phyloP scores from a whole-genome alignment of 2,113 vertebrate species.

The Saiga tatarica region DNA sequence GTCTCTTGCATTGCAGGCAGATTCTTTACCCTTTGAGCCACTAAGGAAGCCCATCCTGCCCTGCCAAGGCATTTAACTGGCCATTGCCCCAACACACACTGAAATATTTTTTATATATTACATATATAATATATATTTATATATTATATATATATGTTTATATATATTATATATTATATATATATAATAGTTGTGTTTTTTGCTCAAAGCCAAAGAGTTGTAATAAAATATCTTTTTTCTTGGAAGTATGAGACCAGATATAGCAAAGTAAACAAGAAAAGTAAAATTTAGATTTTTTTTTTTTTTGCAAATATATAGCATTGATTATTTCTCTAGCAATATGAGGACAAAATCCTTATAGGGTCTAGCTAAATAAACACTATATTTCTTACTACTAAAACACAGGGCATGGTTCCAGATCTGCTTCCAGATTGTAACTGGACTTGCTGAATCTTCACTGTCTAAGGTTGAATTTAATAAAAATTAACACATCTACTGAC shows the following conservation, averaged over 20 bases:
- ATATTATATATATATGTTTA: too few relatives aligned
- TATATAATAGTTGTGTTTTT: background rate
- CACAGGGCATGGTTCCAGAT: slow-evolving; percentile 2
- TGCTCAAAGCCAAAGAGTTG: background rate
- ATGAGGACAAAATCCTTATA: slow-evolving; percentile 14
- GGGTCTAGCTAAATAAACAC: slow-evolving; percentile 31
- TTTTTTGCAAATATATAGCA: slow-evolving; percentile 27
- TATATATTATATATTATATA: too few relatives aligned
- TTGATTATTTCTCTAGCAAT: slow-evolving; percentile 43
- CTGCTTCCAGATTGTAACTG: background rate
- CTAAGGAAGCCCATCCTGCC: background rate
- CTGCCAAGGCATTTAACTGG: background rate
- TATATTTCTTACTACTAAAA: slow-evolving; percentile 13
- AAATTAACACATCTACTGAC: slow-evolving; percentile 43
- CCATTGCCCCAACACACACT: slow-evolving; percentile 41
- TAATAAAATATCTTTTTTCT: background rate
- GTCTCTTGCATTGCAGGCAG: background rate
- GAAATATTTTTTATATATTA: background rate
- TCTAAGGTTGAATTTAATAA: slow-evolving; percentile 4
- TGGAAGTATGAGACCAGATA: background rate
- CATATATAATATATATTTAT: too few relatives aligned
- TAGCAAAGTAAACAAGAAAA: background rate
- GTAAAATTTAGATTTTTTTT: slow-evolving; percentile 19
- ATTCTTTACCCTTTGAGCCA: background rate
- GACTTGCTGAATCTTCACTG: slow-evolving; percentile 40